Conservation (phyloP, 92 coral and sea anemone species). For the Micromussa lordhowensis region DNA sequence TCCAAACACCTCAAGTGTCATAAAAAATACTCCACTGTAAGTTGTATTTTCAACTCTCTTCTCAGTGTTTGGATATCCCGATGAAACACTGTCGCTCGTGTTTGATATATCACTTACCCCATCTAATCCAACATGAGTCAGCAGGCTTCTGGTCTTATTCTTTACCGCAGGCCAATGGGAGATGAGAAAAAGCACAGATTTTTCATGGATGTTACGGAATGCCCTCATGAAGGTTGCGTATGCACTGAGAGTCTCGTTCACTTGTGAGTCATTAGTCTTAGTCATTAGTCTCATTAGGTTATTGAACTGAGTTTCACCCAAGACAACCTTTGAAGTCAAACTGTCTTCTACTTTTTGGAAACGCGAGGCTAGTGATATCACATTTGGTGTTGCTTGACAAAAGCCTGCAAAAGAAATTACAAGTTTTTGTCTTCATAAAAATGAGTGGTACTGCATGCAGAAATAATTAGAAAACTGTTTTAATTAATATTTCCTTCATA, state of each 20-base stretch:
- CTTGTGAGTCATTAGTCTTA: not conserved
- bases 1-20: too few relatives aligned
- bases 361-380: not conserved
- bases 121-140: slow-evolving; percentile 24
- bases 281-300: not conserved
- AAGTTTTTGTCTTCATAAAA: too few relatives aligned
- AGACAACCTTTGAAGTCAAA: not conserved
- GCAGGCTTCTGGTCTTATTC: slow-evolving; percentile 19
- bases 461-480: not conserved
- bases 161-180: slow-evolving; percentile 58
- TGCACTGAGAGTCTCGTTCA: not conserved
- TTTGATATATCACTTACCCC: too few relatives aligned
- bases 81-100: too few relatives aligned
- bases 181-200: slow-evolving; percentile 6
- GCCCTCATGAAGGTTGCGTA: slow-evolving; percentile 39
- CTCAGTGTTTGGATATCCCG: too few relatives aligned
- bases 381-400: not conserved
- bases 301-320: not conserved
- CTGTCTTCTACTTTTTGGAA: slow-evolving; percentile 5
- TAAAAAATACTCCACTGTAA: too few relatives aligned
- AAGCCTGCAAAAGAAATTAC: not conserved
- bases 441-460: not conserved
- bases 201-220: slow-evolving; percentile 62
- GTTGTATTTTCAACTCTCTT: too few relatives aligned
- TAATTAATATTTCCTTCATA: too few relatives aligned